Evolutionary conservation across 1,140 invertebrate species (phyloP).

Genomic region (Liolophura sinensis): DNA sequence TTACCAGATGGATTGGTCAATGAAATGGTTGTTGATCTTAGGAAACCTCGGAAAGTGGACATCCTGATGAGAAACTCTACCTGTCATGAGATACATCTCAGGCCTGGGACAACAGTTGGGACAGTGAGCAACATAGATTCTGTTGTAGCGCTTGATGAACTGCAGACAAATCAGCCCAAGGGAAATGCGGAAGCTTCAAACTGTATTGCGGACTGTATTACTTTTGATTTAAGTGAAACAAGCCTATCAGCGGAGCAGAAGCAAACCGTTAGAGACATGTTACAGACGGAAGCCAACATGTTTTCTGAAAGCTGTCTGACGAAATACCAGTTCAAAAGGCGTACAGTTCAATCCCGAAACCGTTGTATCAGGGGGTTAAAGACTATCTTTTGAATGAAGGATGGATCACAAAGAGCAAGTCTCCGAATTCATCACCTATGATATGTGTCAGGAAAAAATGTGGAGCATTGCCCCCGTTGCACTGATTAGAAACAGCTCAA

Average conservation of each 20-base stretch:
- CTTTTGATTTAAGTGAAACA: not conserved
- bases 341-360: constrained; percentile 14
- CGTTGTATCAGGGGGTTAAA: constrained; percentile 20
- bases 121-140: too few species aligned
- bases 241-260: constrained; percentile 6
- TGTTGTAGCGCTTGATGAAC: too few species aligned
- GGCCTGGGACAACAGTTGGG: too few species aligned
- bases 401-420: constrained; percentile 11
- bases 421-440: constrained; percentile 13
- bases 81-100: too few species aligned
- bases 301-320: constrained; percentile 17
- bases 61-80: too few species aligned
- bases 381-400: constrained; percentile 13
- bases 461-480: constrained; percentile 15
- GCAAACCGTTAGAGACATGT: constrained; percentile 1
- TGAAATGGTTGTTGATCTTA: too few species aligned
- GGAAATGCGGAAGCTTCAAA: too few species aligned
- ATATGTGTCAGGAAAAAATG: constrained; percentile 25
- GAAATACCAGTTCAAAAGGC: constrained; percentile 11
- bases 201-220: too few species aligned
- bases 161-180: too few species aligned
- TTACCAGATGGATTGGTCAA: too few species aligned
- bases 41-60: too few species aligned
- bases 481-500: constrained; percentile 21
- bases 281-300: constrained; percentile 6